phyloP scores from a whole-genome alignment of 2,113 vertebrate genomes.

The Peucedramus taeniatus region DNA sequence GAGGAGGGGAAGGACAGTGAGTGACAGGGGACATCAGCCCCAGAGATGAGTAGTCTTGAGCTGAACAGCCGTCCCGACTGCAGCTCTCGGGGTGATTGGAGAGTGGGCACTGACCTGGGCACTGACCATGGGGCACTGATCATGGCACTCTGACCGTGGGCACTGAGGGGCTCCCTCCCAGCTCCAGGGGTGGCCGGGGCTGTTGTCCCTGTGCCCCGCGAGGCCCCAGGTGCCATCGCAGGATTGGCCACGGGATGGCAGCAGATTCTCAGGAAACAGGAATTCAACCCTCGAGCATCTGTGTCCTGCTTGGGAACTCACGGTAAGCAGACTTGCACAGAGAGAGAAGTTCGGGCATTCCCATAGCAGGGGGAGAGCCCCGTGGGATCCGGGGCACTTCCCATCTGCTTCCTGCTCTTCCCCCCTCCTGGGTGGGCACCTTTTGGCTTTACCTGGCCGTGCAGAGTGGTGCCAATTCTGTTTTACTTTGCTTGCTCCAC shows the following conservation, averaged over 20 bases:
- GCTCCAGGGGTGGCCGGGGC: not conserved
- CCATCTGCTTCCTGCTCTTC: not conserved
- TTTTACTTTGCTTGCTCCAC: not conserved
- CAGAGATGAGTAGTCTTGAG: not conserved
- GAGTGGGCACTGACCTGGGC: too few relatives aligned
- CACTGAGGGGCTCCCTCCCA: not conserved
- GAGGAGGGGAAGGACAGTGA: not conserved
- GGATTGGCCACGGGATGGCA: constrained; percentile 20
- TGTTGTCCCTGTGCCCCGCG: not conserved
- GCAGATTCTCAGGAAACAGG: not conserved
- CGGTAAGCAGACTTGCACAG: too few relatives aligned
- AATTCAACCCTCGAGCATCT: fast-evolving
- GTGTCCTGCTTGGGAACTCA: fast-evolving
- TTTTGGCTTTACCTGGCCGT: not conserved
- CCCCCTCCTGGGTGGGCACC: too few relatives aligned
- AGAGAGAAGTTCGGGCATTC: not conserved
- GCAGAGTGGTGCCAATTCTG: not conserved
- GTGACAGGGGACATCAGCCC: not conserved
- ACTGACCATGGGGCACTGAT: not conserved
- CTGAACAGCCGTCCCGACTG: fast-evolving
- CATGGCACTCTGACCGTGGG: not conserved
- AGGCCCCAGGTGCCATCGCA: not conserved
- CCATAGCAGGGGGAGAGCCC: fast-evolving
- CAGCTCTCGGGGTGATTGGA: not conserved
- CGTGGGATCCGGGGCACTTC: not conserved